phyloP scores from a whole-genome alignment of 2,797 vertebrate species.

The Peromyscus eremicus region DNA sequence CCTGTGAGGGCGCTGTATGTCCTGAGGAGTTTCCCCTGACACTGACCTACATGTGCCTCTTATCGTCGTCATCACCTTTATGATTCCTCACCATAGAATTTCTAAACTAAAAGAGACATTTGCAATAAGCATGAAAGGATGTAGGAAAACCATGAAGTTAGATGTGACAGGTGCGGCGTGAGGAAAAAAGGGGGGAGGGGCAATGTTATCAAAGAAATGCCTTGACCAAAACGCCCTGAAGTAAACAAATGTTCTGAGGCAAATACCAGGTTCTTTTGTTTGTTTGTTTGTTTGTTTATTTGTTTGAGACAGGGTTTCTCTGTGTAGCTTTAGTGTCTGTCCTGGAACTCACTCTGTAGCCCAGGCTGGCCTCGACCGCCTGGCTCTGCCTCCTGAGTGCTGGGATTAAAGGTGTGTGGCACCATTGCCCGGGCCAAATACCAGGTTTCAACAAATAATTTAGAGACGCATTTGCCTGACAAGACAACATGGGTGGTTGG shows the following conservation, averaged over 20 bases:
- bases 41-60: no score
- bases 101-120: not conserved
- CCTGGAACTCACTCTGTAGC: no score
- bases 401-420: no score
- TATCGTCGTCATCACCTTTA: not conserved
- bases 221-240: not conserved
- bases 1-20: no score
- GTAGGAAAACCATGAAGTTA: not conserved
- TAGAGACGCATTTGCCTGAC: not conserved
- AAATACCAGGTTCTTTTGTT: not conserved
- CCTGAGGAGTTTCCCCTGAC: no score
- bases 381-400: no score
- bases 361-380: no score
- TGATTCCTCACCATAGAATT: no score
- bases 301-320: no score
- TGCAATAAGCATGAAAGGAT: not conserved
- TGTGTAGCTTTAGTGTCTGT: no score
- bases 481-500: not conserved
- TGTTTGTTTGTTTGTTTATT: no score
- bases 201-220: not conserved
- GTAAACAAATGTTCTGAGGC: not conserved
- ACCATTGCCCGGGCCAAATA: no score
- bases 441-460: not conserved
- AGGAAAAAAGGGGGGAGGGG: not conserved
- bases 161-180: not conserved